Conservation (phyloP, 2,888 invertebrate genomes). For the Endotricha flammealis region DNA sequence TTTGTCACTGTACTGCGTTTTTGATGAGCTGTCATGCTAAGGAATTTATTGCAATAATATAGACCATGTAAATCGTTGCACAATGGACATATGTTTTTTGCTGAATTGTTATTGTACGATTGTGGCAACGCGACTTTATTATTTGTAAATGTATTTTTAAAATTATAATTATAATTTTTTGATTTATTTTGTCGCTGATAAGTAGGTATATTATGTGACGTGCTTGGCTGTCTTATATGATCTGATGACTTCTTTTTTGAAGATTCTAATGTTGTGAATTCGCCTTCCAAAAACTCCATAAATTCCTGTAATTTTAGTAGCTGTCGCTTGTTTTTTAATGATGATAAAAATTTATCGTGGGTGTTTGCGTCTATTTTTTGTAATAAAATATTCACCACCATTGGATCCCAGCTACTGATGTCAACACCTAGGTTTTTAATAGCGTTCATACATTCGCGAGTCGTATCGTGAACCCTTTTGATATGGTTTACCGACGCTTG, state of each 20-base stretch:
- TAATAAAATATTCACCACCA: constrained; percentile 16
- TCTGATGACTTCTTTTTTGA: constrained; percentile 13
- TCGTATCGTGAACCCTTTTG: constrained; percentile 18
- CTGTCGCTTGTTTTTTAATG: constrained; percentile 13
- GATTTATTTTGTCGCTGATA: background rate
- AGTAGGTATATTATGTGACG: background rate
- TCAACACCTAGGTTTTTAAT: constrained; percentile 21
- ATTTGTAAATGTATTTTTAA: no score
- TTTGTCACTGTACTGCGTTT: constrained; percentile 8
- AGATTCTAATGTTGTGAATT: constrained; percentile 19
- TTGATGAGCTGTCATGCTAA: background rate
- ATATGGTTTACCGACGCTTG: constrained; percentile 13
- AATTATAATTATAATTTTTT: background rate
- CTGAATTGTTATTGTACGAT: background rate
- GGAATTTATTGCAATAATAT: constrained; percentile 3
- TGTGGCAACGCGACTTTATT: constrained; percentile 3
- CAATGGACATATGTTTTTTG: constrained; percentile 1
- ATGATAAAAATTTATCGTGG: constrained; percentile 17
- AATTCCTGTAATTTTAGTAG: constrained; percentile 17
- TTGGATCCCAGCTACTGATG: constrained; percentile 18
- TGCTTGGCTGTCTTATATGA: background rate
- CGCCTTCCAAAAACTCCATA: constrained; percentile 17
- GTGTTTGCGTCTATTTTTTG: constrained; percentile 21
- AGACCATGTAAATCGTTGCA: constrained; percentile 6
- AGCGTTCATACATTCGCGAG: constrained; percentile 19